phyloP scores from a whole-genome alignment of 2,113 vertebrate species.

The Gallinago media region DNA sequence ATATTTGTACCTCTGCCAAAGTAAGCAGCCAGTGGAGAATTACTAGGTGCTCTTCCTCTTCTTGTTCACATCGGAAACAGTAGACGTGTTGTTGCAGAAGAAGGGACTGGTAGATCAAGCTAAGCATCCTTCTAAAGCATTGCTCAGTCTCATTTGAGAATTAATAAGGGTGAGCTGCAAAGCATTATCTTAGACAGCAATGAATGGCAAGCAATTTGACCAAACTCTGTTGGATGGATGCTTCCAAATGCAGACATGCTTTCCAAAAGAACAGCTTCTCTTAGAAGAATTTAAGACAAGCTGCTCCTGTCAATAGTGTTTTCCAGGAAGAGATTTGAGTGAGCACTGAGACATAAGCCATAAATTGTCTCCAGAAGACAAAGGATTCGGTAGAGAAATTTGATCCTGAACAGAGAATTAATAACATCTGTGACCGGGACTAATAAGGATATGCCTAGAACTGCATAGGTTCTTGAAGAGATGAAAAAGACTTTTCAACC shows the following conservation, averaged over 20 bases:
- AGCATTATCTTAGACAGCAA: background rate
- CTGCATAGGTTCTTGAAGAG: background rate
- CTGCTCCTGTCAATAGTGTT: background rate
- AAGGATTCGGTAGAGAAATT: background rate
- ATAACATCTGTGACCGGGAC: background rate
- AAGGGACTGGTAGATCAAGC: background rate
- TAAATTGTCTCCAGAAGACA: background rate
- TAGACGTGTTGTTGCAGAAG: background rate
- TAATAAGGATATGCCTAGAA: background rate
- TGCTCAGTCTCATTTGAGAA: background rate
- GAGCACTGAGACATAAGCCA: background rate
- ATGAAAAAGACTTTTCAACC: background rate
- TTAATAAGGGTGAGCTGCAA: background rate
- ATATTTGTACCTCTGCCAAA: background rate
- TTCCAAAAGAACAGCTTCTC: background rate
- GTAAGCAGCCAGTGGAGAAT: background rate
- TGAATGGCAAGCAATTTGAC: background rate
- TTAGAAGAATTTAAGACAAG: background rate
- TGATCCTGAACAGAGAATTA: background rate
- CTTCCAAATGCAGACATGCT: background rate
- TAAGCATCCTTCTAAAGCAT: background rate
- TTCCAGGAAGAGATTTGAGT: background rate
- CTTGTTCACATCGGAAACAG: background rate
- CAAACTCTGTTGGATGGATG: background rate
- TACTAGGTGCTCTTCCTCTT: background rate